phyloP scores from a whole-genome alignment of 2,113 vertebrate species.

The Chunga burmeisteri region DNA sequence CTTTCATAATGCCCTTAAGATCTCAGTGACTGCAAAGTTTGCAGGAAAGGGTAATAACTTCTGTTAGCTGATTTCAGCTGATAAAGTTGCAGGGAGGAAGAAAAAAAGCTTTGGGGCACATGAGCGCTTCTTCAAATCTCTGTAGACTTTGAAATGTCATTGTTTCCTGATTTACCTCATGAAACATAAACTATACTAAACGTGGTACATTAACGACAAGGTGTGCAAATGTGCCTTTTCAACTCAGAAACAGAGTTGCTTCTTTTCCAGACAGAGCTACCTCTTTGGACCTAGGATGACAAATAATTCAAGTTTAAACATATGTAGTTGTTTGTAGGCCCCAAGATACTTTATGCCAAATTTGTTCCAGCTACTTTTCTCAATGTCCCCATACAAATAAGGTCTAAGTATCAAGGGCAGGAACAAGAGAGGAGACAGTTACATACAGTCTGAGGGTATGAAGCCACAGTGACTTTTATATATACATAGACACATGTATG shows the following conservation, averaged over 20 bases:
- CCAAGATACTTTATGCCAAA: conserved; percentile 51
- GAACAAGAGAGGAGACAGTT: conserved; percentile 43
- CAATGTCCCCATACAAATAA: conserved; percentile 57
- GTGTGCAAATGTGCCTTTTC: conserved; percentile 49
- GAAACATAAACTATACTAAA: conserved; percentile 51
- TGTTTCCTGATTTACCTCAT: conserved; percentile 50
- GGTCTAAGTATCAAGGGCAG: neutral
- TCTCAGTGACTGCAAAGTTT: neutral
- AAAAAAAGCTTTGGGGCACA: neutral
- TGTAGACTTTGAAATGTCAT: conserved; percentile 31
- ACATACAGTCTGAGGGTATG: neutral
- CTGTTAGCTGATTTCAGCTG: neutral
- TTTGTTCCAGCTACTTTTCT: conserved; percentile 51
- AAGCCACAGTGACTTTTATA: conserved; percentile 10
- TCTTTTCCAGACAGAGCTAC: conserved; percentile 55
- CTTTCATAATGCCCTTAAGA: conserved; percentile 7
- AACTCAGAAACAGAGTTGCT: conserved; percentile 9
- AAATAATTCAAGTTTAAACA: conserved; percentile 65
- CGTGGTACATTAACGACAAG: conserved; percentile 40
- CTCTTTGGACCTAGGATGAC: conserved; percentile 45
- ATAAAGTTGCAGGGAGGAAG: neutral
- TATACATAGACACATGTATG: neutral
- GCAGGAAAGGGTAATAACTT: neutral
- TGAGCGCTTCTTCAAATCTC: neutral
- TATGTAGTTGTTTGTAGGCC: conserved; percentile 42